Conservation (phyloP, 2,888 invertebrate species). For the Fragum fragum region DNA sequence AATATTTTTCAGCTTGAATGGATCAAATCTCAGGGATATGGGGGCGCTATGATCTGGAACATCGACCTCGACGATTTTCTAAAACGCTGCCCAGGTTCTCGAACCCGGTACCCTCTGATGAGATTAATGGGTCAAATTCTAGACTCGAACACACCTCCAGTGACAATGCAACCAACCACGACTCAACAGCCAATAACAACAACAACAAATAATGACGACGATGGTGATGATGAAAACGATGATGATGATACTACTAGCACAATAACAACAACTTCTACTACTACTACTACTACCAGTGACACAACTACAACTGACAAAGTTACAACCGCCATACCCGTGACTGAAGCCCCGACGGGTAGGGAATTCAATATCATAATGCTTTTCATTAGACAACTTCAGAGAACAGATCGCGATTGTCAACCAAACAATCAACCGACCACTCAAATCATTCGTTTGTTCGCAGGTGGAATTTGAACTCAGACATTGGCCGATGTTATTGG, state of each 20-base stretch:
- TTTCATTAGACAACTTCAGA: too few relatives aligned
- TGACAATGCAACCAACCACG: neutral
- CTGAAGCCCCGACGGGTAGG: neutral
- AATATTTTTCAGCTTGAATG: conserved; percentile 58
- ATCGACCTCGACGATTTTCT: conserved; percentile 70
- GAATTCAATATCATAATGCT: too few relatives aligned
- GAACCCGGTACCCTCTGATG: conserved; percentile 56
- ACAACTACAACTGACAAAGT: neutral
- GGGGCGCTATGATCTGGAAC: conserved; percentile 74
- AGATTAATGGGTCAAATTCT: conserved; percentile 65
- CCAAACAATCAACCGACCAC: too few relatives aligned
- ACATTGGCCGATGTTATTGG: too few relatives aligned
- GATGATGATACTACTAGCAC: neutral
- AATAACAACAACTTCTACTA: neutral
- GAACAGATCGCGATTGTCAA: too few relatives aligned
- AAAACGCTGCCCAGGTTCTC: conserved; percentile 41
- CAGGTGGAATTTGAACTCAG: too few relatives aligned
- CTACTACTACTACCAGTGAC: neutral
- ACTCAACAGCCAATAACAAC: neutral
- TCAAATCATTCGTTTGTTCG: too few relatives aligned
- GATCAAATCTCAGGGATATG: conserved; percentile 56
- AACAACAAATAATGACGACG: neutral
- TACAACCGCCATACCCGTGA: neutral
- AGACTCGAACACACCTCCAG: neutral
- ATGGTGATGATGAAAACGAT: neutral